Conservation (phyloP, 2,797 vertebrate genomes). For the Poeciliopsis infans region DNA sequence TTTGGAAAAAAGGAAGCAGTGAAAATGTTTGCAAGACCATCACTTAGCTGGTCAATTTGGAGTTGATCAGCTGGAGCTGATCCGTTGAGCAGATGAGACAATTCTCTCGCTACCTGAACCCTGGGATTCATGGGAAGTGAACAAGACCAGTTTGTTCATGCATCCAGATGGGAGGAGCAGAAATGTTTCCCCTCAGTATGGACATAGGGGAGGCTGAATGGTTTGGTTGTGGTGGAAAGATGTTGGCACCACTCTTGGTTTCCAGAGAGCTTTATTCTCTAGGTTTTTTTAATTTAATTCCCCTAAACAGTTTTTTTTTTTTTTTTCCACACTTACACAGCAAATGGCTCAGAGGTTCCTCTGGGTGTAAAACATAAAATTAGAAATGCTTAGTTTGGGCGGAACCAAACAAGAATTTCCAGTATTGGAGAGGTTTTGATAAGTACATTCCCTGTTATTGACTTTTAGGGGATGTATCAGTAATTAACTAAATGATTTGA, state of each 20-base stretch:
- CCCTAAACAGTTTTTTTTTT: conserved; percentile 59
- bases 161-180: conserved; percentile 48
- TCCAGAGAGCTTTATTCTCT: conserved; percentile 74
- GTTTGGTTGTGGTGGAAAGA: conserved; percentile 65
- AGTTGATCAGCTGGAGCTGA: conserved; percentile 59
- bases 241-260: conserved; percentile 61
- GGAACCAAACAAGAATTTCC: conserved; percentile 31
- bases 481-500: conserved; percentile 46
- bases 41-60: conserved; percentile 65
- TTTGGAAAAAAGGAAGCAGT: conserved; percentile 61
- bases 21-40: conserved; percentile 68
- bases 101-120: conserved; percentile 60
- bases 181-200: conserved; percentile 42
- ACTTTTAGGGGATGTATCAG: conserved; percentile 28
- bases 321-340: conserved; percentile 64
- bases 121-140: conserved; percentile 60
- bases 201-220: conserved; percentile 46
- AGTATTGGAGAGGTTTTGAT: conserved; percentile 48
- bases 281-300: conserved; percentile 78
- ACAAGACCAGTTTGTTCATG: conserved; percentile 57
- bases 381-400: conserved; percentile 30
- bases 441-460: conserved; percentile 6
- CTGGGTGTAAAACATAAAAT: conserved; percentile 71
- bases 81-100: conserved; percentile 52
- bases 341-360: conserved; percentile 81